phyloP scores from a whole-genome alignment of 2,113 vertebrate species.

The Myocastor coypus region DNA sequence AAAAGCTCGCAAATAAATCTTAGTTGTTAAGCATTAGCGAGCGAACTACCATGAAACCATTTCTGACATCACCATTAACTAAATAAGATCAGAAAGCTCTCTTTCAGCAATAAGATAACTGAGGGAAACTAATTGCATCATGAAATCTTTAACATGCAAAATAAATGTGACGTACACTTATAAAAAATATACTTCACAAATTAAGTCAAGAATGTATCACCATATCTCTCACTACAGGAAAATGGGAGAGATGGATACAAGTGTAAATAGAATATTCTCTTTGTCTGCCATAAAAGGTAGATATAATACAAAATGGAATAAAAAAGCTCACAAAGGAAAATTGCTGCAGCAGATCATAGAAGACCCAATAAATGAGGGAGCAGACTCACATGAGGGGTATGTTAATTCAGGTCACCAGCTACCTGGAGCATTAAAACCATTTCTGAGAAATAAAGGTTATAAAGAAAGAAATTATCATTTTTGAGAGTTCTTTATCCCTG shows the following conservation, averaged over 20 bases:
- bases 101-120: background rate
- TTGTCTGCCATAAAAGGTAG: background rate
- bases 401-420: background rate
- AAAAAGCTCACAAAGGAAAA: slow-evolving; percentile 26
- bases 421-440: background rate
- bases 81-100: background rate
- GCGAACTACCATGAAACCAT: slow-evolving; percentile 12
- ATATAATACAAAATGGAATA: background rate
- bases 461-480: slow-evolving; percentile 7
- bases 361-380: background rate
- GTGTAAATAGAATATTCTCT: background rate
- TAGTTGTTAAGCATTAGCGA: slow-evolving; percentile 29
- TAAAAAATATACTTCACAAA: slow-evolving; percentile 6
- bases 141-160: slow-evolving; percentile 27
- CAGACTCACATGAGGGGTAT: background rate
- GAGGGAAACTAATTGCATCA: background rate
- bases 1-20: slow-evolving; percentile 46
- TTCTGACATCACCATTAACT: slow-evolving; percentile 29
- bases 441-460: background rate
- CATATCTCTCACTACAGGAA: slow-evolving; percentile 1
- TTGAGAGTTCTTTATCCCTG: background rate
- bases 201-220: background rate
- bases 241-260: background rate
- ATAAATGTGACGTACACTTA: background rate
- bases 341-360: background rate